A percentile compares a stretch with the other conserved stretches of the same genome.
phyloP scores from a whole-genome alignment of 2,888 invertebrate species.

The Digitonthophagus gazella region DNA sequence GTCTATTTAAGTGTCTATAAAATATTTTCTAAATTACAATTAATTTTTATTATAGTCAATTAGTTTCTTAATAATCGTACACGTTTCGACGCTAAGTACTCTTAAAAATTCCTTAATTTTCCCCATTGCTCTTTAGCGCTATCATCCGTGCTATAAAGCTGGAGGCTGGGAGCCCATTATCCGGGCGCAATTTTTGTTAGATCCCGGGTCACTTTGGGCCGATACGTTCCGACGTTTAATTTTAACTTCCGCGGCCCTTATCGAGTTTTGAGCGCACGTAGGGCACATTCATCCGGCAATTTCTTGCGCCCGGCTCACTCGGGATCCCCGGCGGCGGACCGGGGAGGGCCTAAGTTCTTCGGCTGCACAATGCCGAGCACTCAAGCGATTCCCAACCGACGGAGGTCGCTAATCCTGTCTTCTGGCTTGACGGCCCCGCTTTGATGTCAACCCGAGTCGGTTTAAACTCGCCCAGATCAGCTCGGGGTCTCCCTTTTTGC shows the following conservation, averaged over 20 bases:
- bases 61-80: background rate
- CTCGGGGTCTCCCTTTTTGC: background rate
- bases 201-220: background rate
- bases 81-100: background rate
- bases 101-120: background rate
- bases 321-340: background rate
- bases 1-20: too few relatives aligned
- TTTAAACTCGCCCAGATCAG: background rate
- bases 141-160: background rate
- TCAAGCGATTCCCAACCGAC: conserved; percentile 7
- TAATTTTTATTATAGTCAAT: background rate
- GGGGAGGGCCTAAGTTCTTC: background rate
- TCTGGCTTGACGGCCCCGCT: background rate
- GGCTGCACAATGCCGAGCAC: background rate
- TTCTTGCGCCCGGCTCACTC: background rate
- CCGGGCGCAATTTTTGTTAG: conserved; percentile 24
- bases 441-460: background rate
- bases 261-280: conserved; percentile 32
- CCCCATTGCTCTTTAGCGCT: background rate
- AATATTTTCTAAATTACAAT: background rate
- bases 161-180: background rate
- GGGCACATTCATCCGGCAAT: conserved; percentile 26
- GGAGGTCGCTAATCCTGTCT: conserved; percentile 2
- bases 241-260: conserved; percentile 30
- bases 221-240: conserved; percentile 19